Evolutionary conservation across 53 echinoderm and acorn worm genomes (phyloP), one percentile per base, ranked within the genome.

Genomic region (Zoroaster sp.): DNA sequence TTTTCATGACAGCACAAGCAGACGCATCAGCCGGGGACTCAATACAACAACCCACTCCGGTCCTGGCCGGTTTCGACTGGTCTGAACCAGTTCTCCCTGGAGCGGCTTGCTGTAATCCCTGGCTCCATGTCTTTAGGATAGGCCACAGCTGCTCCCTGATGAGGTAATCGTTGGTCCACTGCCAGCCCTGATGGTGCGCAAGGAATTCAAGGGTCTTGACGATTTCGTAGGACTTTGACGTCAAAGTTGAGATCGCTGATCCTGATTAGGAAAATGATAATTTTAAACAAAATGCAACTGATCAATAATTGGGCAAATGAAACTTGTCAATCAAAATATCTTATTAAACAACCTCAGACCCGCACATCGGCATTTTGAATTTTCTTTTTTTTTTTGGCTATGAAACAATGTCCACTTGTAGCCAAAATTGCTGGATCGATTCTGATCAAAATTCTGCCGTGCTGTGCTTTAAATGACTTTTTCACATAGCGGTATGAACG

Each of bases 91-190:
- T 74, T 18, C 86, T 87, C n/a, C 54, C 37, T n/a, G 51, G 41
- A 32, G 66, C 37, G 41, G 78, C 74, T 1, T 43, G 49, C 35
- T 66, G 49, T 25, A 93, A 66, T 21, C 83, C 75, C 18, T 80
- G 81, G 74, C 87, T 95, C 95, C 95, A 95, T 41, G 71, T 70
- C 89, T 93, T 93, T 38, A 95, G 80, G 3, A 95, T 71, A 3
- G 95, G 95, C 95, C 95, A 95, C 0, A 95, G 89, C 34, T 86
- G 40, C 23, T 93, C 91, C 46, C 89, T 79, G 82, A 95, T 92
- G 40, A 95, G 92, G 42, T 66, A 37, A 68, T 95, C 73, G 38
- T 95, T 93, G 23, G 81, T 95, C 95, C 95, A 95, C 40, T 89
- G 83, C 95, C 95, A 95, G 45, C 95, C 92, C 34, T 74, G 93